A percentile compares a stretch with the other conserved stretches of the same genome.
Conservation (phyloP, 2,888 invertebrate species). For the Tenodera sinensis region DNA sequence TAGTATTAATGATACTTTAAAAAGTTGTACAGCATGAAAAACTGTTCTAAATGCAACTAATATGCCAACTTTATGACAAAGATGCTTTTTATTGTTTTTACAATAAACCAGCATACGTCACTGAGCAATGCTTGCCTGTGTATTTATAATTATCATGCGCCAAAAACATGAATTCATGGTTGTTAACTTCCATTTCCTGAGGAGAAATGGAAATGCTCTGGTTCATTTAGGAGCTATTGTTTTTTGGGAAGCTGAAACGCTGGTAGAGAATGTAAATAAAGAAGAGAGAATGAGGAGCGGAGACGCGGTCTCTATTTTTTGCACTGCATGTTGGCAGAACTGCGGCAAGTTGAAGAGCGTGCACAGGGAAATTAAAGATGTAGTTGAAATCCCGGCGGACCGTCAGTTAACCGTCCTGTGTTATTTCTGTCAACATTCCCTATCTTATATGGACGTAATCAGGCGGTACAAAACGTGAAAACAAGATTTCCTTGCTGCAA, state of each 20-base stretch:
- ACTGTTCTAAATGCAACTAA: too few relatives aligned
- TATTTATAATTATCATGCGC: not conserved
- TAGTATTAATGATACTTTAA: too few relatives aligned
- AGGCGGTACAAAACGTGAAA: not conserved
- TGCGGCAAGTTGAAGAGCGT: not conserved
- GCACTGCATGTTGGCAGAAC: not conserved
- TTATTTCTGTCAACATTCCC: not conserved
- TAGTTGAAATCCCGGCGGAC: not conserved
- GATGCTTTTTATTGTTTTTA: too few relatives aligned
- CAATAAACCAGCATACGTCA: too few relatives aligned
- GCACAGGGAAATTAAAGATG: not conserved
- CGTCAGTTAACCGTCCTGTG: not conserved
- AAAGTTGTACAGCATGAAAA: too few relatives aligned
- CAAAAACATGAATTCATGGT: not conserved
- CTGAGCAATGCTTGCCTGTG: not conserved
- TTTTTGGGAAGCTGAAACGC: not conserved
- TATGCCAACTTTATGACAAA: too few relatives aligned
- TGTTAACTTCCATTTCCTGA: not conserved
- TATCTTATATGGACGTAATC: not conserved
- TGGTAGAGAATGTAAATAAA: not conserved
- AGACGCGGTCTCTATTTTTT: not conserved
- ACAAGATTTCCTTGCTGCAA: not conserved
- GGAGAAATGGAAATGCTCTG: not conserved
- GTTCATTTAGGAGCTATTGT: not conserved
- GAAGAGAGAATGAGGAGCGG: not conserved